Evolutionary conservation across 2,797 vertebrate genomes (phyloP).

Genomic region (Echiichthys vipera): DNA sequence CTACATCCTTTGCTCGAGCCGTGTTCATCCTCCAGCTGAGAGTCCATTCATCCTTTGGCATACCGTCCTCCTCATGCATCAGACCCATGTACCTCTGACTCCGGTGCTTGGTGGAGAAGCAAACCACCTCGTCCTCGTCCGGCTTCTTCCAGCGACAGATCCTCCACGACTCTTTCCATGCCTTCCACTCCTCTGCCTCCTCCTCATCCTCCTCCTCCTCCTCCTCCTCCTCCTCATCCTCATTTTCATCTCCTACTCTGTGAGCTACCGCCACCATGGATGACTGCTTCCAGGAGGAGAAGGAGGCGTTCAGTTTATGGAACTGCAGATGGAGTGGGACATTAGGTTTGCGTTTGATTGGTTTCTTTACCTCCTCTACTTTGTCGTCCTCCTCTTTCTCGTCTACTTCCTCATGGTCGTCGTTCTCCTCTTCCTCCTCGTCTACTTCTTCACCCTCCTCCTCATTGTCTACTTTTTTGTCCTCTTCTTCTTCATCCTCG

Average conservation of each 20-base stretch:
- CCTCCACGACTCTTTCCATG: conserved; percentile 77
- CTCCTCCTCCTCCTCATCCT: conserved; percentile 35
- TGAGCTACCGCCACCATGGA: conserved; percentile 66
- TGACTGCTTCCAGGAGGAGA: conserved; percentile 68
- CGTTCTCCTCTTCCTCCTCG: background rate
- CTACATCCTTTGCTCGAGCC: background rate
- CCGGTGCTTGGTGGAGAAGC: conserved; percentile 60
- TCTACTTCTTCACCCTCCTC: background rate
- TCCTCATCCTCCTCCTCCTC: background rate
- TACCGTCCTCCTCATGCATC: background rate
- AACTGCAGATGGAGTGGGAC: conserved; percentile 72
- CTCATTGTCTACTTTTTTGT: background rate
- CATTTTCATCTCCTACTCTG: conserved; percentile 15
- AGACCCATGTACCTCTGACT: conserved; percentile 32
- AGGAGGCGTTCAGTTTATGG: conserved; percentile 57
- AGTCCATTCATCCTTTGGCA: conserved; percentile 51
- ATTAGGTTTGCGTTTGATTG: accelerated
- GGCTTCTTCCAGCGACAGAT: conserved; percentile 50
- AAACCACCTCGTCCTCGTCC: conserved; percentile 51
- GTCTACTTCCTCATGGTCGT: background rate
- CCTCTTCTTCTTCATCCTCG: background rate
- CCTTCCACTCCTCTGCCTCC: conserved; percentile 25
- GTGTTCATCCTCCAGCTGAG: conserved; percentile 64
- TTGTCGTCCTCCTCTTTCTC: conserved; percentile 1
- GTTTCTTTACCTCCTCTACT: background rate